Evolutionary conservation across 1,140 invertebrate species (phyloP), one percentile per base, ranked within the genome.

Genomic region (Cydia splendana): DNA sequence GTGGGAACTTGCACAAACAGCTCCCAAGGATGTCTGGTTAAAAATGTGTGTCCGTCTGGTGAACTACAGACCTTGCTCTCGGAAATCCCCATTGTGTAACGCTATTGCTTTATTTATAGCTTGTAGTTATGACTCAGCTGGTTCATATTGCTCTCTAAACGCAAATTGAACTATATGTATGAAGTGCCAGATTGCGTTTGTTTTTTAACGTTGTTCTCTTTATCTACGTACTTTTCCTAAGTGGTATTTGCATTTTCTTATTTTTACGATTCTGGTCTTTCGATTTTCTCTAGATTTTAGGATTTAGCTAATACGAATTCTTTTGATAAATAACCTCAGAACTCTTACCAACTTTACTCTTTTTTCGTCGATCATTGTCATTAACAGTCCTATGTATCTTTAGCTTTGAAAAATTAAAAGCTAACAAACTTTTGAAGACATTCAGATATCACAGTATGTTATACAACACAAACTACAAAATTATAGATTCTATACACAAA

Each of bases 81-180:
- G 67, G 67, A 71, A 71, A 42, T 38, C 38, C 67, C 67, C 30
- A 62, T 62, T 62, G 57, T 62, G 67, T 71, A 42, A 71, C 67
- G n/a, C 30, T 71, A 71, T 38, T 38, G 67, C 10, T 24, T 62
- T 62, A 62, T 62, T 62, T 24, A 62, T 62, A 62, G 57, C 57
- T 62, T 62, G 9, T 24, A 62, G 18, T 62, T 62, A 62, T 62
- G 57, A 62, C 53, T 62, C 20, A 62, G 20, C 20, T 24, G 57
- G 20, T 24, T 20, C 57, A 62, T 62, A 24, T 12, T 62, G 20
- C 57, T 62, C 57, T 20, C 9, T 2, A 24, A 20, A 20, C 45
- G 13, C 45, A 12, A 15, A 51, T 51, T 51, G 15, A 51, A 15
- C 15, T 51, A 15, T 48, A 48, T 48, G 48, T 51, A 15, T 51